Evolutionary conservation across 1,140 invertebrate genomes (phyloP).

Genomic region (Macrobrachium rosenbergii): DNA sequence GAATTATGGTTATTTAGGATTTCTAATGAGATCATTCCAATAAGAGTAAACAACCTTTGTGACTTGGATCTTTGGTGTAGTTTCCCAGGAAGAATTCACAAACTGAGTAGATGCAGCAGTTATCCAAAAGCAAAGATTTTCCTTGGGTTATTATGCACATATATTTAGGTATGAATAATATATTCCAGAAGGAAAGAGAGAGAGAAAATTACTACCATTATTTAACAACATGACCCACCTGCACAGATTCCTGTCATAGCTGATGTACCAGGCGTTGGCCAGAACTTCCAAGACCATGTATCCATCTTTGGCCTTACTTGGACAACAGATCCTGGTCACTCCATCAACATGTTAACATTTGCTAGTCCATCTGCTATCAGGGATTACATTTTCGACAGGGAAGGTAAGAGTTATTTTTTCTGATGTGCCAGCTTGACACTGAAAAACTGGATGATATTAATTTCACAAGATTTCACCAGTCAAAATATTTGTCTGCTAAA

Average conservation of each 20-base stretch:
- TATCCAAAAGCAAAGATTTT: too few species aligned
- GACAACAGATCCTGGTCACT: slow-evolving; percentile 34
- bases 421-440: not conserved
- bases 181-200: too few species aligned
- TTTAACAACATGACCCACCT: not conserved
- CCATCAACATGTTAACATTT: slow-evolving; percentile 22
- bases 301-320: slow-evolving; percentile 50
- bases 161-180: too few species aligned
- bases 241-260: slow-evolving; percentile 69
- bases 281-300: slow-evolving; percentile 72
- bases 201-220: too few species aligned
- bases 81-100: too few species aligned
- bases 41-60: too few species aligned
- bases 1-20: too few species aligned
- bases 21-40: too few species aligned
- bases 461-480: not conserved
- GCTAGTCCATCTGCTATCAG: slow-evolving; percentile 31
- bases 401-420: slow-evolving; percentile 14
- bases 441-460: not conserved
- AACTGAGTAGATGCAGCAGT: too few species aligned
- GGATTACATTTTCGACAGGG: slow-evolving; percentile 41
- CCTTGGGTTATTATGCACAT: too few species aligned
- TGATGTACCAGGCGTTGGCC: slow-evolving; percentile 72
- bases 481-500: too few species aligned
- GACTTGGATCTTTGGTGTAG: too few species aligned